Percentiles rank a stretch among this genome's conserved stretches.
These are phyloP conservation scores for Siniperca knerii DNA, from an alignment of 2,113 vertebrate genomes.

Conservation along the genomic window DNA sequence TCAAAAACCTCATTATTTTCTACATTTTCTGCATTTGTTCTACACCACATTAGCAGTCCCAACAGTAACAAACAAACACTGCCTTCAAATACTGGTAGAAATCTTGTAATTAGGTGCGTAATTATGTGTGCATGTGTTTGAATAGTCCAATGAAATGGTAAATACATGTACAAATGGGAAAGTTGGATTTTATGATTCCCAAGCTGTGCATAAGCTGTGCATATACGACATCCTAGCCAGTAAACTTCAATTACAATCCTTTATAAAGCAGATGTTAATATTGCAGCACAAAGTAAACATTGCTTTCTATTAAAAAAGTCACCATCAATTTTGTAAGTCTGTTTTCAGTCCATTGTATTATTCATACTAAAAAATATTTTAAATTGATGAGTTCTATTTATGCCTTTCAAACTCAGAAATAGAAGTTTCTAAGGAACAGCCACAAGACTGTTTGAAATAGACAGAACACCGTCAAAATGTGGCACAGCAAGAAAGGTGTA, in stretches of 20 bases:
- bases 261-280: not conserved
- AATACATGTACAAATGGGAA: not conserved
- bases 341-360: conserved; percentile 5
- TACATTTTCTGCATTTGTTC: conserved; percentile 8
- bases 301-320: conserved; percentile 2
- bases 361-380: conserved; percentile 16
- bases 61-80: not conserved
- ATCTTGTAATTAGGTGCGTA: not conserved
- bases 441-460: not conserved
- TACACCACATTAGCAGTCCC: not conserved
- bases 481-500: not conserved
- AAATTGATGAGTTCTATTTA: not conserved
- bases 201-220: not conserved
- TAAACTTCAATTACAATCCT: not conserved
- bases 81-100: not conserved
- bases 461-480: not conserved
- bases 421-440: not conserved
- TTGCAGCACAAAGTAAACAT: not conserved
- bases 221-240: not conserved
- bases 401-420: too few relatives aligned
- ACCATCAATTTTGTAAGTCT: not conserved
- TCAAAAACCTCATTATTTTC: conserved; percentile 33
- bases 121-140: conserved; percentile 8
- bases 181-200: conserved; percentile 6
- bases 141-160: not conserved